phyloP scores from a whole-genome alignment of 2,113 vertebrate genomes.

The Varanus salvator region DNA sequence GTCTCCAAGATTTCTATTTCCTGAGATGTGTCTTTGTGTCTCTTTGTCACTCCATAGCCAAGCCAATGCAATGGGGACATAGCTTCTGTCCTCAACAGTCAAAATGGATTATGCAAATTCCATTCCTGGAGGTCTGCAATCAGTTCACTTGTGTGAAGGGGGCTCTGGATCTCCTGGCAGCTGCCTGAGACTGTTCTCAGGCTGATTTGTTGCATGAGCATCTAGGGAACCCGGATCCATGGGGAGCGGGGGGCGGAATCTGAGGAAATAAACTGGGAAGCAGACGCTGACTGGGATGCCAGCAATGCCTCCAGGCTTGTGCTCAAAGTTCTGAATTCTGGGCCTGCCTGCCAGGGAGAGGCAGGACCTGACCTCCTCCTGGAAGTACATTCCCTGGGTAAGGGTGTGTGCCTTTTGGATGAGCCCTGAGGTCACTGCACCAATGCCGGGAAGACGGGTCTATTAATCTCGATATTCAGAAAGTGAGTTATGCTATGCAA shows the following conservation, averaged over 20 bases:
- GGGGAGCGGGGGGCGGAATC: too few relatives aligned
- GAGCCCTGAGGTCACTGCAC: too few relatives aligned
- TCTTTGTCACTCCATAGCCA: not conserved
- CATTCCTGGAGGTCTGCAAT: not conserved
- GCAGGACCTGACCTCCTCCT: too few relatives aligned
- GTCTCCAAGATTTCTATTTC: fast-evolving
- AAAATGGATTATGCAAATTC: conserved; percentile 22
- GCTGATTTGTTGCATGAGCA: not conserved
- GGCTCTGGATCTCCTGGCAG: conserved; percentile 13
- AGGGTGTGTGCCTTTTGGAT: too few relatives aligned
- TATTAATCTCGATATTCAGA: too few relatives aligned
- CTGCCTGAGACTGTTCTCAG: not conserved
- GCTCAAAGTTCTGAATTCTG: too few relatives aligned
- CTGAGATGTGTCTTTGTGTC: not conserved
- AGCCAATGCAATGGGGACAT: too few relatives aligned
- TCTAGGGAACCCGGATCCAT: not conserved
- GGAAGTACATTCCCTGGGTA: too few relatives aligned
- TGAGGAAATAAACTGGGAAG: not conserved
- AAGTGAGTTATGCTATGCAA: too few relatives aligned
- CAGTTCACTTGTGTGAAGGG: conserved; percentile 6
- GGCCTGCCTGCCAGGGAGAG: too few relatives aligned
- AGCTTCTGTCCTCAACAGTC: too few relatives aligned
- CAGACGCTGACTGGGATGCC: not conserved
- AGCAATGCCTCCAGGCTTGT: conserved; percentile 13
- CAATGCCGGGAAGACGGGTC: too few relatives aligned